Evolutionary conservation across 2,797 vertebrate genomes (phyloP).

Genomic region (Eulemur albifrons): DNA sequence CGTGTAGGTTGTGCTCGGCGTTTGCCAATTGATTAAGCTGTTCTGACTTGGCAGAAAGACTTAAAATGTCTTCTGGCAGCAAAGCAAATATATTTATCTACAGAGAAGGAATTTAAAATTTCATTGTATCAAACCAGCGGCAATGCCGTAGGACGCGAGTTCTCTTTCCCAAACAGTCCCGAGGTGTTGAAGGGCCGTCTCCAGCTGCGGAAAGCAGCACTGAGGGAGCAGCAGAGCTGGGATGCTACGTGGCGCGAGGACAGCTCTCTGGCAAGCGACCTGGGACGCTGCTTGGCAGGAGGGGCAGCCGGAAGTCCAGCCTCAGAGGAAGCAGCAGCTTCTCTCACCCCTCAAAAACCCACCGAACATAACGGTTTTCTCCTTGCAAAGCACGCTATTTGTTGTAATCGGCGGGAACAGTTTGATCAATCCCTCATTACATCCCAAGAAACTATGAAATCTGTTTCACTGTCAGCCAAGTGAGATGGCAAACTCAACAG

Average conservation of each 20-base stretch:
- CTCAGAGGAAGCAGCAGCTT: neutral
- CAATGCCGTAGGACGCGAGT: accelerated
- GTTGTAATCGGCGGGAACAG: neutral
- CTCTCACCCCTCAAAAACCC: neutral
- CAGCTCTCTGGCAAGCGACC: neutral
- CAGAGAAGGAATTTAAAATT: neutral
- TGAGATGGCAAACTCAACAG: neutral
- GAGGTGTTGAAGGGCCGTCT: accelerated
- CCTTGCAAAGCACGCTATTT: accelerated
- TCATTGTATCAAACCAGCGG: neutral
- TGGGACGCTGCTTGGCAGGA: neutral
- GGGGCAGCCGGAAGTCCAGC: neutral
- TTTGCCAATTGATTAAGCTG: neutral
- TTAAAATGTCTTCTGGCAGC: neutral
- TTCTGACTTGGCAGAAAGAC: neutral
- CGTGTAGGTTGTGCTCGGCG: neutral
- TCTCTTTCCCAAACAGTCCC: neutral
- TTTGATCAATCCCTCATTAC: neutral
- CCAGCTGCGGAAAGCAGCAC: accelerated
- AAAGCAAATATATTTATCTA: neutral
- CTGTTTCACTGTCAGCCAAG: neutral
- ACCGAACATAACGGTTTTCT: accelerated
- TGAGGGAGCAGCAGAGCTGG: neutral
- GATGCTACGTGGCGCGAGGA: too few relatives aligned
- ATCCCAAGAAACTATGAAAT: neutral